Base-by-base conservation (phyloP, 2,113 vertebrate species). In the Bubo blakistoni region DNA sequence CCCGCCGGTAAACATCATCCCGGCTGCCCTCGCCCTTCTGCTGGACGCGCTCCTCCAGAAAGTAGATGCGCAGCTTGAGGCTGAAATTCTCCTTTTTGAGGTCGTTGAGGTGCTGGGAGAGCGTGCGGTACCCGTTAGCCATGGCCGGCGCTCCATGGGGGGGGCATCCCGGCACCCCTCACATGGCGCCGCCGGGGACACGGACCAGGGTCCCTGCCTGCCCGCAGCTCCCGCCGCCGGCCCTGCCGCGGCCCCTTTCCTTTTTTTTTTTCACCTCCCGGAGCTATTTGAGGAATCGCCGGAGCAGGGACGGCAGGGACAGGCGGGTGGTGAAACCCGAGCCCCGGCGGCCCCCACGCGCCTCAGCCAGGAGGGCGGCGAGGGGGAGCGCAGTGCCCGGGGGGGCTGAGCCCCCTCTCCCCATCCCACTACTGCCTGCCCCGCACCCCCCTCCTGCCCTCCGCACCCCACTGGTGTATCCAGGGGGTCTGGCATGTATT, bases 31-130 rank as follows among this genome's bases (percentile, higher is more conserved):
- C 99, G 73, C 98, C 99, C 97, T 99, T 99, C 97, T 99, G 98
- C 91, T 99, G 99, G 98, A 99, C 98, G 46, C 98, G 98, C 96
- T 99, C 99, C 97, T 99, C 99, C 98, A 99, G 98, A 97, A 99
- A 99, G 97, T 99, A 99, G 97, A 99, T 99, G 97, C 99, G 97
- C 74, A 99, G 98, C 97, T 99, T 99, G 96, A 99, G 98, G 98
- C 99, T 99, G 99, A 99, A 99, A 98, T 99, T 99, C 98, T 99
- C 99, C 97, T 99, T 99, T 98, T 99, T 99, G 97, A 99, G 98
- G 98, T 99, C 99, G 72, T 99, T 99, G 97, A 99, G 99, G 97
- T 99, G 99, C 99, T 99, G 99, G 77, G 99, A 99, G 96, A 99
- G 98, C 81, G 99, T 99, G 97, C 99, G 99, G 96, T 98, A 99